phyloP scores from a whole-genome alignment of 2,113 vertebrate genomes.

The Vimba vimba region DNA sequence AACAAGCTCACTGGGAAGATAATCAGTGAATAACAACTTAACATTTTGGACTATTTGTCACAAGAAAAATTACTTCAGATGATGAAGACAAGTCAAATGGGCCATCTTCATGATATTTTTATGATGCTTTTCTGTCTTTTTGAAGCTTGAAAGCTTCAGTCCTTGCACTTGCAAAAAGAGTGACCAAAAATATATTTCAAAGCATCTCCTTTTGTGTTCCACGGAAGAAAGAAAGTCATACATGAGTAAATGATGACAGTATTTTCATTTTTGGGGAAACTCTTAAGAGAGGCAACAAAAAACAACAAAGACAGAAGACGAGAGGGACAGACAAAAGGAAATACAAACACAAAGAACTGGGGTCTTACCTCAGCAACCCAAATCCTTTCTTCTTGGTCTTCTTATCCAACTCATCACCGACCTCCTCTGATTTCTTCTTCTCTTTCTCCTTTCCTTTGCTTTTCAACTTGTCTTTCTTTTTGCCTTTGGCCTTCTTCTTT shows the following conservation, averaged over 20 bases:
- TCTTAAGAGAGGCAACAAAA: slow-evolving; percentile 13
- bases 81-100: background rate
- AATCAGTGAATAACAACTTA: background rate
- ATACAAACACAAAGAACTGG: slow-evolving; percentile 3
- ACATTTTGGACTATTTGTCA: background rate
- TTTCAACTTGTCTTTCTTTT: slow-evolving; percentile 84
- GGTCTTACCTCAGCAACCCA: slow-evolving; percentile 85
- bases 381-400: slow-evolving; percentile 92
- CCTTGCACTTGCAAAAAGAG: background rate
- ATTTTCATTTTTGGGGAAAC: background rate
- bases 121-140: background rate
- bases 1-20: background rate
- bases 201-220: background rate
- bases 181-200: background rate
- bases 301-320: background rate
- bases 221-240: background rate
- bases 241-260: background rate
- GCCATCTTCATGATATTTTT: background rate
- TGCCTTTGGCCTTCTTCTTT: slow-evolving; percentile 73
- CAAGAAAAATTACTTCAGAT: background rate
- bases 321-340: slow-evolving; percentile 1
- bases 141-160: background rate
- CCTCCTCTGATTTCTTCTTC: slow-evolving; percentile 87
- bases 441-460: slow-evolving; percentile 84
- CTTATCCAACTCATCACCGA: slow-evolving; percentile 83